Conservation (phyloP, 2,888 invertebrate genomes). For the Pomacea canaliculata region DNA sequence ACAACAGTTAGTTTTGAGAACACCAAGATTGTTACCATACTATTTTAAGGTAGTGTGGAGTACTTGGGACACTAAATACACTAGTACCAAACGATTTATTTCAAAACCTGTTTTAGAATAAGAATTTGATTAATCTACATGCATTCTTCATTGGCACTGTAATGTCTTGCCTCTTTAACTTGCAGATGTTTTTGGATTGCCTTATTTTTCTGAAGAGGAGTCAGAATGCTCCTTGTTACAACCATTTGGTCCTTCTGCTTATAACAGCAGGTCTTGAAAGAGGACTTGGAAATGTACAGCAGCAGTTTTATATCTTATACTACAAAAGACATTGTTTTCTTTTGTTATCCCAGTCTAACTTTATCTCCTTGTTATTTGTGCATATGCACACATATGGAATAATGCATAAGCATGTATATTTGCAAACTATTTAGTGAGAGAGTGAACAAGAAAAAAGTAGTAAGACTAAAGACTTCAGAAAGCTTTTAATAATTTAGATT, state of each 20-base stretch:
- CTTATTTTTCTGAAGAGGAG: constrained; percentile 19
- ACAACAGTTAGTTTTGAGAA: too few species aligned
- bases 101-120: background rate
- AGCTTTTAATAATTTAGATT: too few species aligned
- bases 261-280: constrained; percentile 45
- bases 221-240: constrained; percentile 17
- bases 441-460: too few species aligned
- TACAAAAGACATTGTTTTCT: background rate
- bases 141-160: background rate
- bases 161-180: background rate
- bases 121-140: background rate
- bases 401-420: too few species aligned
- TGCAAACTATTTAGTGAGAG: too few species aligned
- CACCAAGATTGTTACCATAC: too few species aligned
- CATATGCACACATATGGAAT: background rate
- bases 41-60: too few species aligned
- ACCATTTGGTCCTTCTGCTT: constrained; percentile 39
- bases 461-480: too few species aligned
- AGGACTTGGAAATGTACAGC: constrained; percentile 51
- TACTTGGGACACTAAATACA: too few species aligned
- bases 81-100: background rate
- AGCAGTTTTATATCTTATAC: background rate
- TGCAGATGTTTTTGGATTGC: constrained; percentile 32
- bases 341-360: background rate
- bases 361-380: background rate